A percentile compares a stretch with the other conserved stretches of the same genome.
Conservation (phyloP, 2,113 vertebrate species). For the Oplegnathus fasciatus region DNA sequence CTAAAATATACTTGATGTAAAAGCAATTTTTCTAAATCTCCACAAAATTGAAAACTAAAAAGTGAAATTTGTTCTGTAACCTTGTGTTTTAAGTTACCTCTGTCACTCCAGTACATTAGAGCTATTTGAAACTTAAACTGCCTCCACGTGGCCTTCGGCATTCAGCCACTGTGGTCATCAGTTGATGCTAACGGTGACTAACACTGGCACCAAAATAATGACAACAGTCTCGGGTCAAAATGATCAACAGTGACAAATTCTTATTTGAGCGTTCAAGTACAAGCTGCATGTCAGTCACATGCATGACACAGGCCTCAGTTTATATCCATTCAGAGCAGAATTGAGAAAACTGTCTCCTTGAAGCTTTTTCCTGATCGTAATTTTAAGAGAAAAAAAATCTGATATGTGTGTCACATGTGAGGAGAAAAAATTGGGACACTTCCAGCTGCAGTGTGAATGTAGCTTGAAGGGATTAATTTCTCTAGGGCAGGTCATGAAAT, state of each 20-base stretch:
- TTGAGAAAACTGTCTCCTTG: background rate
- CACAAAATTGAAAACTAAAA: no score
- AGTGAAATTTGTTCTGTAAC: background rate
- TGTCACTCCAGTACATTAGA: background rate
- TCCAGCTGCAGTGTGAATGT: conserved; percentile 33
- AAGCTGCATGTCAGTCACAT: background rate
- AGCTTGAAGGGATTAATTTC: conserved; percentile 46
- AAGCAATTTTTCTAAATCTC: background rate
- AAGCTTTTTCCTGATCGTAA: conserved; percentile 24
- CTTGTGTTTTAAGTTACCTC: background rate
- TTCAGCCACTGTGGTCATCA: conserved; percentile 6
- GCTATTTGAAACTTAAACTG: background rate
- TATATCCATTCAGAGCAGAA: conserved; percentile 5
- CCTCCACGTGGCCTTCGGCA: conserved; percentile 5
- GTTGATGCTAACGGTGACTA: conserved; percentile 23
- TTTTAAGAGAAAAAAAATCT: conserved; percentile 19
- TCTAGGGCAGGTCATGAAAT: conserved; percentile 37
- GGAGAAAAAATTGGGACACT: conserved; percentile 29
- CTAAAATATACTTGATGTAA: background rate
- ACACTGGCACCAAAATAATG: conserved; percentile 20
- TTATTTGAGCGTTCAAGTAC: background rate
- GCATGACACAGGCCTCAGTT: conserved; percentile 2
- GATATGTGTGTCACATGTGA: conserved; percentile 30
- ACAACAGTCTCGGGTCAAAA: conserved; percentile 24
- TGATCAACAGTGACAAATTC: conserved; percentile 10